Evolutionary conservation across 1,140 invertebrate species (phyloP).

Genomic region (Zaprionus tsacasi): DNA sequence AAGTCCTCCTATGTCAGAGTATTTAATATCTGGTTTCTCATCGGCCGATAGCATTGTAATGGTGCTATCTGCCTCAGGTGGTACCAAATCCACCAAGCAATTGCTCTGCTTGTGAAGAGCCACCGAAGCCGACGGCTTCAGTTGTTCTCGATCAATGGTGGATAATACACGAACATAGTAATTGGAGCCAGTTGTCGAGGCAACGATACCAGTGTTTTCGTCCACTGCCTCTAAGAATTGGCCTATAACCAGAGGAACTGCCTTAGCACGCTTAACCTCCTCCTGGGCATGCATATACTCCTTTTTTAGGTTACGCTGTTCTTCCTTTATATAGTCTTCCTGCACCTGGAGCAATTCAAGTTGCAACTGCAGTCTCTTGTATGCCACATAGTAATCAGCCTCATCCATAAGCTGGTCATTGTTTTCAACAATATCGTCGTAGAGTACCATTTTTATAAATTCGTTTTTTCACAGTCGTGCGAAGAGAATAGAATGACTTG

Average conservation of each 20-base stretch:
- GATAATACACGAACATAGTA: constrained; percentile 98
- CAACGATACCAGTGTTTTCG: constrained; percentile 97
- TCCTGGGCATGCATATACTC: constrained; percentile 99
- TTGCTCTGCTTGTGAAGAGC: constrained; percentile 99
- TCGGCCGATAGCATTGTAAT: constrained; percentile 97
- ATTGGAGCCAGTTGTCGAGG: constrained; percentile 94
- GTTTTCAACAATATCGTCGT: constrained; percentile 29
- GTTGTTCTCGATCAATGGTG: constrained; percentile 96
- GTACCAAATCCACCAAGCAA: constrained; percentile 97
- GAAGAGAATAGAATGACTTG: constrained; percentile 64
- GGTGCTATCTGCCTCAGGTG: constrained; percentile 98
- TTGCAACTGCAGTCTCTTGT: constrained; percentile 86
- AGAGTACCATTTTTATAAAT: constrained; percentile 18
- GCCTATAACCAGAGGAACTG: constrained; percentile 98
- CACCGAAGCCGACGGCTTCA: constrained; percentile 98
- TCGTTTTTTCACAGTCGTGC: background rate
- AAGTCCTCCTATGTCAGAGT: constrained; percentile 99
- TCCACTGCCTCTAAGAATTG: constrained; percentile 99
- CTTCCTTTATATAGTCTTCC: constrained; percentile 99
- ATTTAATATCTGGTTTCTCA: constrained; percentile 98
- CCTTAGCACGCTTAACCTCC: constrained; percentile 98
- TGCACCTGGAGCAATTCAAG: constrained; percentile 87
- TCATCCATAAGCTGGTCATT: constrained; percentile 86
- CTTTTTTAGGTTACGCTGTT: constrained; percentile 98
- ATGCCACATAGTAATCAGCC: constrained; percentile 96